Base-by-base conservation (phyloP, 2,888 invertebrate species). In the Hylaea fasciaria region DNA sequence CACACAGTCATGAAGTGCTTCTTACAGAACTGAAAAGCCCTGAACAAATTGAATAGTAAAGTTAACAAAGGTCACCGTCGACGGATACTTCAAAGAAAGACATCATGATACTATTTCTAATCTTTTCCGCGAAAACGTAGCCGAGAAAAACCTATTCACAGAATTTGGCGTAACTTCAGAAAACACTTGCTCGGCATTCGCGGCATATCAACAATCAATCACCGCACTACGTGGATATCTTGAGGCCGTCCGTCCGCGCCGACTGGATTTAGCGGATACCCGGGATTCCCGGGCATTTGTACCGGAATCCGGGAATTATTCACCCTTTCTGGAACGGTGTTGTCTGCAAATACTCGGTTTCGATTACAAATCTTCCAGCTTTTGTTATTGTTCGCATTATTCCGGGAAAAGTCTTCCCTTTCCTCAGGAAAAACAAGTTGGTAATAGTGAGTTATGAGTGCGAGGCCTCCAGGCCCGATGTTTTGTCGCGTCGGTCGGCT, bases 391-490 rank as follows among this genome's bases (percentile, higher is more conserved):
- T 62, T 51, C 62, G 57, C 51, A 55, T 58, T 58, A 57, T 57
- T 58, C 62, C 35, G 45, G 40, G 53, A 46, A 62, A 57, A 62
- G 61, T 53, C 56, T 62, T 58, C 55, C 50, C 37, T 53, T 57
- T 57, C 57, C 58, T 55, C 68, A 67, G 73, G 80, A 80, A 85
- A 86, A 87, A 87, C 87, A 86, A 82, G 70, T 77, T 76, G 75
- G 76, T 81, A 78, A 81, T 85, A 87, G 85, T 85, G 88, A 86
- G 80, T 84, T 84, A 86, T 82, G 75, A 13, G 69, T 65, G 69
- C 57, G 50, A 53, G 51, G 45, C 45, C 45, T 51, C 55, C 9
- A 8, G 32, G 32, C 5, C 32, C 32, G 32, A 56, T 61, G 66
- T 66, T 68, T 68, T 64, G 58, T 51, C 58, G 61, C 49, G 57